Evolutionary conservation across 2,797 vertebrate species (phyloP).

Genomic region (Scarus forsteni): DNA sequence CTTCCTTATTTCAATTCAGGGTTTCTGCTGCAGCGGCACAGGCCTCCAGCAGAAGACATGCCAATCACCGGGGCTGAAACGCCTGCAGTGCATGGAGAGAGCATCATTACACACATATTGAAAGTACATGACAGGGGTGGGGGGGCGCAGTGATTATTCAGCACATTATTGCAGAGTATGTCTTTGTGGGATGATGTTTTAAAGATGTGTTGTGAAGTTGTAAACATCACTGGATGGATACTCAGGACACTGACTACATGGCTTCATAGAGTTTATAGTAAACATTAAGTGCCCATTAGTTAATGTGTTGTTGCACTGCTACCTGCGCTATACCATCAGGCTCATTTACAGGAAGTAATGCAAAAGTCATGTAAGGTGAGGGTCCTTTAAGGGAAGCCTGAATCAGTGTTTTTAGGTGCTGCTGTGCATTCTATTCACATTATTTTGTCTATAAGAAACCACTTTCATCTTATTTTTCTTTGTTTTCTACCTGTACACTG

Average conservation of each 20-base stretch:
- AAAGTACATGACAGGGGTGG: not conserved
- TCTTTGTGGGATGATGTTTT: not conserved
- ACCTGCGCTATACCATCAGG: not conserved
- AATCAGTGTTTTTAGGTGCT: not conserved
- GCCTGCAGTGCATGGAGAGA: constrained; percentile 59
- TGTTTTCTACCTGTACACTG: not conserved
- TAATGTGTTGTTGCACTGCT: not conserved
- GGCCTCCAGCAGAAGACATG: constrained; percentile 50
- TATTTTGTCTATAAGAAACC: not conserved
- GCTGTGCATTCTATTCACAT: not conserved
- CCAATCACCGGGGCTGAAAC: constrained; percentile 55
- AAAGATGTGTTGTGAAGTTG: not conserved
- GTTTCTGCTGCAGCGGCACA: constrained; percentile 47
- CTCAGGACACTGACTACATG: not conserved
- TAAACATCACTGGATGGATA: not conserved
- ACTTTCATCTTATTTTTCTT: not conserved
- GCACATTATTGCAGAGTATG: not conserved
- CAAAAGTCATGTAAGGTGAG: not conserved
- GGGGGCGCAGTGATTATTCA: not conserved
- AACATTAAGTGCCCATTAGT: not conserved
- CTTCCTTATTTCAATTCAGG: constrained; percentile 78
- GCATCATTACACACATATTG: constrained; percentile 27
- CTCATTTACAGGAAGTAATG: not conserved
- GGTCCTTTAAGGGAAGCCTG: not conserved
- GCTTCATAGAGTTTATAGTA: not conserved